Evolutionary conservation across 2,888 invertebrate genomes (phyloP), one percentile per base, ranked within the genome.

Genomic region (Chrysodeixis includens): DNA sequence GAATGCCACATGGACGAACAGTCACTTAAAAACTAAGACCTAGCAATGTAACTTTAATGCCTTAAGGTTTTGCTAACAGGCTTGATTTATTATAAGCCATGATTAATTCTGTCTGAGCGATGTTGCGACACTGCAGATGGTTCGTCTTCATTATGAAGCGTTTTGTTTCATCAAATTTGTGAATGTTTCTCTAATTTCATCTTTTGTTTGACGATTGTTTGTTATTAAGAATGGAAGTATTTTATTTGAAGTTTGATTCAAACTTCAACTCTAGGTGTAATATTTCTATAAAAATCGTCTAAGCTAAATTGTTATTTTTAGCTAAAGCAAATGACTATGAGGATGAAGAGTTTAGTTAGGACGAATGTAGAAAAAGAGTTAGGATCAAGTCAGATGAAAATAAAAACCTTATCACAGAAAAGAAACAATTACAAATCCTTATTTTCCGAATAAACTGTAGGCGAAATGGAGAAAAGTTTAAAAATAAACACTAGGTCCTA

Each of bases 91-190:
- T 49, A 18, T 58, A 22, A 51, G 58, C 30, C 35, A 51, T 51
- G 51, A 58, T 58, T 58, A 51, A 51, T 58, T 51, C 22, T 6
- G 14, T 20, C 51, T 35, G 51, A 32, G 51, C n/a, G 14, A 8
- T 22, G 51, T 51, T 35, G 51, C 35, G 58, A 58, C 51, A 51
- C 51, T 30, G 49, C 58, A 58, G 58, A 58, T 58, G 56, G 51
- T 58, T 51, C 58, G 20, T 22, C 58, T 14, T 58, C 58, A 58
- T 58, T 58, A 51, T 51, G 51, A 20, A 32, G 22, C 22, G 44
- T 58, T 58, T 32, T 58, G 22, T 51, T 58, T 51, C 14, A 58
- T 51, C 30, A 58, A 58, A 58, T 40, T 26, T 30, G 16, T 40
- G 22, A 55, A 22, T 55, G 55, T 55, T 55, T 35, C 35, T 35